Conservation (phyloP, 2,797 vertebrate genomes). For the Percopsis omiscomaycus region DNA sequence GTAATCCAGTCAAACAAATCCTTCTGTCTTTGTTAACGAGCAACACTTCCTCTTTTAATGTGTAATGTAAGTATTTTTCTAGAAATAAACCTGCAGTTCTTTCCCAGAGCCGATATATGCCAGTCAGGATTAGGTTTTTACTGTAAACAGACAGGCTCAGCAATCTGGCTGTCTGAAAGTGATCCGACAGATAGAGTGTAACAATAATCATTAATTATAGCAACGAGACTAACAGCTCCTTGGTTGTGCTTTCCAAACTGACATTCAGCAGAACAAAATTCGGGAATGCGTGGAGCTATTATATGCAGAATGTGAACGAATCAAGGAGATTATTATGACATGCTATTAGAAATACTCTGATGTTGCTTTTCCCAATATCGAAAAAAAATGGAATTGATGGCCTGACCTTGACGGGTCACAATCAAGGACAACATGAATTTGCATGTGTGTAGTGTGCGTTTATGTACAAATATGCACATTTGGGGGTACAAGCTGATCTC, state of each 20-base stretch:
- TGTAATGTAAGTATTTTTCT: conserved; percentile 54
- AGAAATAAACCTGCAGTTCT: conserved; percentile 39
- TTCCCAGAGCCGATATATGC: conserved; percentile 20
- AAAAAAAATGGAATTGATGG: too few species aligned
- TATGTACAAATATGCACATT: too few species aligned
- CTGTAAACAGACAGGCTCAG: conserved; percentile 22
- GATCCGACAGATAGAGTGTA: conserved; percentile 44
- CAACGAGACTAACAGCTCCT: not conserved
- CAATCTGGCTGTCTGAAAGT: conserved; percentile 38
- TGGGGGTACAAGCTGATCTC: too few species aligned
- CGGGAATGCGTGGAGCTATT: too few species aligned
- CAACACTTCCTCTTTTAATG: conserved; percentile 43
- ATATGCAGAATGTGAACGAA: too few species aligned
- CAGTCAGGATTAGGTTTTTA: conserved; percentile 26
- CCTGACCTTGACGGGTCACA: too few species aligned
- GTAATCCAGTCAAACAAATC: conserved; percentile 70
- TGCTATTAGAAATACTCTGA: too few species aligned
- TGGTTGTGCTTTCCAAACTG: not conserved
- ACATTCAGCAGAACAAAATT: not conserved
- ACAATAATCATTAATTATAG: conserved; percentile 1
- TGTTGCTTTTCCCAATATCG: too few species aligned
- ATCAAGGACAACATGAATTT: too few species aligned
- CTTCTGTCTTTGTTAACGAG: conserved; percentile 56
- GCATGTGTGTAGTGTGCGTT: too few species aligned
- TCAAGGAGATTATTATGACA: too few species aligned